Evolutionary conservation across 2,797 vertebrate species (phyloP), one percentile per base, ranked within the genome.

Genomic region (Platyrinchus mystaceus): DNA sequence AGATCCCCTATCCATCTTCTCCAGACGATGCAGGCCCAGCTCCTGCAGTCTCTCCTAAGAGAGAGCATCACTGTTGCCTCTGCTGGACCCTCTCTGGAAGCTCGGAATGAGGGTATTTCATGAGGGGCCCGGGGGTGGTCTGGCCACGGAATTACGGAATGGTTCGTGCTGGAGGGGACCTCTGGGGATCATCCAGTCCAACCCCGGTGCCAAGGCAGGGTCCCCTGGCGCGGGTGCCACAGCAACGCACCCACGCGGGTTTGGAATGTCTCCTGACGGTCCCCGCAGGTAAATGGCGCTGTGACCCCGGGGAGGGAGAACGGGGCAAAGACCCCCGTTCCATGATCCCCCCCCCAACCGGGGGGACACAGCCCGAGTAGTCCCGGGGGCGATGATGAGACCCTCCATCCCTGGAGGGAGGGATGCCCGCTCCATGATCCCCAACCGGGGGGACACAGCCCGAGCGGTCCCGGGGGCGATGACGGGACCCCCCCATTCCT

Each of bases 161-260:
- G 2, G 14, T 3, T 26, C 8, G 2, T 39, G 14, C 6, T 0
- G 24, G 60, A 37, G 5, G n/a, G 8, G 19, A 1, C 20, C 43
- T 5, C 41, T 3, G 73, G 14, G 26, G 6, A 1, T 11, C 21
- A 37, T 37, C 37, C 37, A 37, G 37, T 37, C 37, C 37, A 37
- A 37, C 16, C 1, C 32, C 32, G 4, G 17, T 22, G 43, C 43
- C 43, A 14, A 11, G 43, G 50, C 59, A 17, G 30, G 20, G 10
- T 11, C 43, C 6, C 17, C 43, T 0, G 43, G 7, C 21, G 49
- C 59, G 19, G 41, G 32, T 21, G 32, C 32, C 44, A 1, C 4
- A 6, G 58, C 15, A 39, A 5, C 14, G 18, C 28, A 6, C 19
- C 19, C 64, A 8, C 44, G 8, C 1, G 37, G 4, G 14, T 44